Base-by-base conservation (phyloP, 1,140 invertebrate genomes). In the Leptopilina clavipes region DNA sequence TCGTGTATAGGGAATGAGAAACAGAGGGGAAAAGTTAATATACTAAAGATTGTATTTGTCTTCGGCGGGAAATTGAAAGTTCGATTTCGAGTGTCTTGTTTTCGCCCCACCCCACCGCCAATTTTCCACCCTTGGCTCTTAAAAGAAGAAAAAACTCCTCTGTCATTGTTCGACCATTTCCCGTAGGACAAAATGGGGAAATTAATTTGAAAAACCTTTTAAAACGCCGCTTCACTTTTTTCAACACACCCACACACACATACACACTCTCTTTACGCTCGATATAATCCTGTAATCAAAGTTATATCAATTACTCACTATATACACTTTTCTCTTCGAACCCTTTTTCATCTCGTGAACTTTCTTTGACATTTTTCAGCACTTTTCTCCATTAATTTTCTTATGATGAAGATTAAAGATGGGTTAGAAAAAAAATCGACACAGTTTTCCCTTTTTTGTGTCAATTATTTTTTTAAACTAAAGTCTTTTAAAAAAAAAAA, bases 21-120 rank as follows among this genome's bases (percentile, higher is more conserved):
- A 40, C 5, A 40, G 25, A 40, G 37, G 37, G 37, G 37, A 40
- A 40, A 40, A 40, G 6, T 40, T 40, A 40, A 40, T 40, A 40
- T 82, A 77, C 82, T 81, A 83, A 82, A 84, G 82, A 83, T 85
- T 85, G 81, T 82, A 84, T 85, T 80, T 78, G 78, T 78, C 81
- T 76, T 80, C 37, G 71, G 80, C 59, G 80, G 76, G 79, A 82
- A 81, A 83, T 84, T 81, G 83, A 82, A 85, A 79, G 79, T 85
- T 85, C 81, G 81, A 84, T 84, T 40, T 81, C 81, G 74, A 74
- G 78, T 82, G 45, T 80, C 77, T 76, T 74, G 25, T 40, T 40
- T 9, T 9, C 37, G 6, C 8, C 37, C 8, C 9, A 40, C 37
- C 9, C 9, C 37, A n/a, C n/a, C n/a, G n/a, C n/a, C n/a, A n/a